A percentile compares a stretch with the other conserved stretches of the same genome.
Evolutionary conservation across 2,797 vertebrate genomes (phyloP).

Genomic region (Chloroceryle inda): DNA sequence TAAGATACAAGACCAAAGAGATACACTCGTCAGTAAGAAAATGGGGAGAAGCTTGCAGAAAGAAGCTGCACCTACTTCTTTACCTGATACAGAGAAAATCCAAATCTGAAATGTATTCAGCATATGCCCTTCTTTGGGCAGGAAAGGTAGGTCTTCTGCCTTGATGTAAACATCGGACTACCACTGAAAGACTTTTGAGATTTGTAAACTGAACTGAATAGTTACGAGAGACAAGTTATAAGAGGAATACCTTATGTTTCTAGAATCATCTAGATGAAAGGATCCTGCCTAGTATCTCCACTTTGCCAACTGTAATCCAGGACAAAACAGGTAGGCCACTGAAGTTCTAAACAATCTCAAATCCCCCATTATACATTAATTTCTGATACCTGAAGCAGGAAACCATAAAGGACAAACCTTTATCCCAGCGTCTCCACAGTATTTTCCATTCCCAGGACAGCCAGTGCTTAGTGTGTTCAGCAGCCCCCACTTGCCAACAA

Average conservation of each 20-base stretch:
- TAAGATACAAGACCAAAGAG: accelerated
- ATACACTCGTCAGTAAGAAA: neutral
- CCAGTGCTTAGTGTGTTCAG: accelerated
- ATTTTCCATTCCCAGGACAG: neutral
- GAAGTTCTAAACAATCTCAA: neutral
- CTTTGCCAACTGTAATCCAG: neutral
- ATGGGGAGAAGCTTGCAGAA: neutral
- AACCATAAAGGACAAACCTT: neutral
- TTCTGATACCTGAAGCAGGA: neutral
- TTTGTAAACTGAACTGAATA: neutral
- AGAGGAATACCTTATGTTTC: neutral
- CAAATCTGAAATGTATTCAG: neutral
- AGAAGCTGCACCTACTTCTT: neutral
- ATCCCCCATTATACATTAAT: neutral
- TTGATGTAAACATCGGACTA: neutral
- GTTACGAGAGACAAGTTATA: neutral
- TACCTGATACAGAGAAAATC: neutral
- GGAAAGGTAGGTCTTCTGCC: neutral
- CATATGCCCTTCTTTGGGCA: neutral
- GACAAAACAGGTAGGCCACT: neutral
- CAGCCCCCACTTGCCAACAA: neutral
- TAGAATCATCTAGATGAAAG: neutral
- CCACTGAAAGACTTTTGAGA: neutral
- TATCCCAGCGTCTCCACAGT: neutral
- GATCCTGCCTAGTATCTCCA: neutral